These are phyloP conservation scores for Lasioglossum pauxillum DNA, from an alignment of 2,888 invertebrate genomes.

Conservation along the genomic window DNA sequence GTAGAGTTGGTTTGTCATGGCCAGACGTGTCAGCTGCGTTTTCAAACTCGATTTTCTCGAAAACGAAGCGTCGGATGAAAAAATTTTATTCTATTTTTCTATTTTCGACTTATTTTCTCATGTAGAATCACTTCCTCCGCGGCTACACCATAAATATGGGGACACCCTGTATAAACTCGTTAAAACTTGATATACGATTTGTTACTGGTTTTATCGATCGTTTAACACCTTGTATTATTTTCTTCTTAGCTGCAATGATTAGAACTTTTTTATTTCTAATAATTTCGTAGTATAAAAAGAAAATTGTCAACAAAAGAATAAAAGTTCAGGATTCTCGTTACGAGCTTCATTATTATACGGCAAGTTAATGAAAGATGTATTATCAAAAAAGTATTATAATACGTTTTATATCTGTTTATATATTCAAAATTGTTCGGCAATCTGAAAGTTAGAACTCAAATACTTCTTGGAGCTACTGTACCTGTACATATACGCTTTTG, in stretches of 20 bases:
- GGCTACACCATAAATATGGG: too few relatives aligned
- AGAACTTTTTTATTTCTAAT: not conserved
- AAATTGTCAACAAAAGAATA: not conserved
- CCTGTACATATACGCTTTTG: not conserved
- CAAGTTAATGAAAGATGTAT: too few relatives aligned
- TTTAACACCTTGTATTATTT: not conserved
- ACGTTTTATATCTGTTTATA: not conserved
- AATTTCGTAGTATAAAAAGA: not conserved
- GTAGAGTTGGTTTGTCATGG: too few relatives aligned
- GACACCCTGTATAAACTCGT: not conserved
- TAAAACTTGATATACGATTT: not conserved
- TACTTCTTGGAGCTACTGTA: not conserved
- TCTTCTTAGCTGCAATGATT: not conserved
- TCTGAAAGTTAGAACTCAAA: not conserved
- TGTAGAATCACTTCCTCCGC: too few relatives aligned
- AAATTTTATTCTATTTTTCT: too few relatives aligned
- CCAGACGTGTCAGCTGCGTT: too few relatives aligned
- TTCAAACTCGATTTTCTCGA: too few relatives aligned
- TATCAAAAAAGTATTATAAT: too few relatives aligned
- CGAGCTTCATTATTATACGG: too few relatives aligned
- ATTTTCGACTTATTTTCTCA: too few relatives aligned
- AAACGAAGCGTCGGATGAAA: too few relatives aligned
- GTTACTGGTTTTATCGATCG: not conserved
- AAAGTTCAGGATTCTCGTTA: too few relatives aligned
- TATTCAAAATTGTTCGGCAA: not conserved